A percentile compares a stretch with the other conserved stretches of the same genome.
Evolutionary conservation across 2,797 vertebrate genomes (phyloP).

Genomic region (Scyliorhinus canicula): DNA sequence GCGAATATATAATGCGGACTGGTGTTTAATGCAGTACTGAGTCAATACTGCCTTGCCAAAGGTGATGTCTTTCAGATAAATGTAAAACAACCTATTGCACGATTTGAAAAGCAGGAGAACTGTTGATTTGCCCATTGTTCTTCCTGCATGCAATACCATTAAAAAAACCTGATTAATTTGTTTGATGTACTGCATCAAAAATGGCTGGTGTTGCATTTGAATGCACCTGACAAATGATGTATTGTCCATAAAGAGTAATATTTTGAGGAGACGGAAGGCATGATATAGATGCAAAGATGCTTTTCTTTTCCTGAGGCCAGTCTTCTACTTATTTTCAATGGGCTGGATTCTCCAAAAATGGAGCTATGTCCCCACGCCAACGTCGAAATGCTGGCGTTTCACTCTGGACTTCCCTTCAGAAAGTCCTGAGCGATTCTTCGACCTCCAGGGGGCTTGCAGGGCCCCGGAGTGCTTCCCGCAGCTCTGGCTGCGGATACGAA

Average conservation of each 20-base stretch:
- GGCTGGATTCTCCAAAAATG: no score
- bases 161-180: not conserved
- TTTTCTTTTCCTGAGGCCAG: not conserved
- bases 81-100: not conserved
- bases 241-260: not conserved
- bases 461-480: no score
- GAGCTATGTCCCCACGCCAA: no score
- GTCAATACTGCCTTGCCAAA: not conserved
- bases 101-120: not conserved
- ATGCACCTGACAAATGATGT: not conserved
- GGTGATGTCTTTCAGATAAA: not conserved
- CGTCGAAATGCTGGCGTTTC: no score
- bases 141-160: not conserved
- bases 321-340: not conserved
- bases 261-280: not conserved
- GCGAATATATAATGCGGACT: not conserved
- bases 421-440: no score
- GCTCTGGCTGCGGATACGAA: no score
- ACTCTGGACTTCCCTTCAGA: no score
- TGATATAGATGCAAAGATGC: not conserved
- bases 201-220: not conserved
- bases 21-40: not conserved
- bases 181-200: not conserved
- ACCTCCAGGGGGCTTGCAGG: no score
- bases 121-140: not conserved